Evolutionary conservation across 2,113 vertebrate species (phyloP).

Genomic region (Engystomops pustulosus): DNA sequence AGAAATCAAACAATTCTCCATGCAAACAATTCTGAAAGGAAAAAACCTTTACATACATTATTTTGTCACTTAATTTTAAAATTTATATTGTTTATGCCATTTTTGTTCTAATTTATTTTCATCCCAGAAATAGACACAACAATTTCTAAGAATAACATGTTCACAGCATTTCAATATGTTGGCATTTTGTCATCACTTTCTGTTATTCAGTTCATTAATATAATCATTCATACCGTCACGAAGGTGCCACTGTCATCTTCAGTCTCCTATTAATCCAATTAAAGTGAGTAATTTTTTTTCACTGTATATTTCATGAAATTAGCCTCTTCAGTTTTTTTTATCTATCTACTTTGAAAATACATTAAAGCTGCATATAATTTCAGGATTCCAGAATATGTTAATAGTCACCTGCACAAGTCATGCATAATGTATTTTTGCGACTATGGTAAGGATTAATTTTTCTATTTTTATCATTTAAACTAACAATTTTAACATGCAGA

Average conservation of each 20-base stretch:
- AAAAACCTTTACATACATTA: background rate
- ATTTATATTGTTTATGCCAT: too few species aligned
- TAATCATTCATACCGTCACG: background rate
- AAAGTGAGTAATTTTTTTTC: background rate
- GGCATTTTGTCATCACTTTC: background rate
- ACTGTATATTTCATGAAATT: slow-evolving; percentile 20
- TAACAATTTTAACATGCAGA: slow-evolving; percentile 11
- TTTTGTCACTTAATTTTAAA: too few species aligned
- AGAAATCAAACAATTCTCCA: too few species aligned
- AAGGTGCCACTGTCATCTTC: background rate
- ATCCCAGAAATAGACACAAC: background rate
- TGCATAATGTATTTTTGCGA: background rate
- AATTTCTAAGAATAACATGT: background rate
- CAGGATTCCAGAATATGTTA: background rate
- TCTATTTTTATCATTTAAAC: background rate
- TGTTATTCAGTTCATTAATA: slow-evolving; percentile 2
- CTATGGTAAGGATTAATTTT: background rate
- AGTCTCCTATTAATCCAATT: background rate
- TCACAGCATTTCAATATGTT: background rate
- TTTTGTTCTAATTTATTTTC: background rate
- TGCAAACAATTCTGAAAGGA: background rate
- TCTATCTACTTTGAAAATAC: background rate
- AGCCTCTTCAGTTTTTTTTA: background rate
- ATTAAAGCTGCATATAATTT: slow-evolving; percentile 1
- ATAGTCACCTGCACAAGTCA: background rate